Evolutionary conservation across 2,888 invertebrate species (phyloP).

Genomic region (Phortica okadai): DNA sequence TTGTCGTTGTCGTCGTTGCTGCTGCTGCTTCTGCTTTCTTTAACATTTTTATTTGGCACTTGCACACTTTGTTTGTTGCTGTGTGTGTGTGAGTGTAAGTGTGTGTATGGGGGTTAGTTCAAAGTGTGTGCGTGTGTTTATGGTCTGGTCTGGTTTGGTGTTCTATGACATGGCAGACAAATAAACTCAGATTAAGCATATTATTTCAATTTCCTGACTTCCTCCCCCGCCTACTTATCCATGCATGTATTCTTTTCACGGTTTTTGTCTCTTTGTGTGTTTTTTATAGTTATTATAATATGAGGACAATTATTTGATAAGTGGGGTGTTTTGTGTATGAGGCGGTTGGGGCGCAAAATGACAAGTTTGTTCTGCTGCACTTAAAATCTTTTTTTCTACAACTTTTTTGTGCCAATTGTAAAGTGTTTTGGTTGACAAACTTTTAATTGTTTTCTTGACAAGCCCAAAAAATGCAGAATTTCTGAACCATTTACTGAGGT

Average conservation of each 20-base stretch:
- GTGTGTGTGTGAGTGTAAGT: constrained; percentile 43
- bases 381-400: neutral
- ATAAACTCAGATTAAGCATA: constrained; percentile 50
- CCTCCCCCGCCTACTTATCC: neutral
- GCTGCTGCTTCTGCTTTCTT: constrained; percentile 44
- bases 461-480: constrained; percentile 55
- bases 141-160: neutral
- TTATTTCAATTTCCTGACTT: constrained; percentile 60
- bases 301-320: constrained; percentile 71
- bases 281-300: constrained; percentile 57
- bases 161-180: constrained; percentile 13
- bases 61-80: constrained; percentile 35
- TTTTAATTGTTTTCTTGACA: constrained; percentile 63
- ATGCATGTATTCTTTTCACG: neutral
- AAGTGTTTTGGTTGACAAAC: constrained; percentile 57
- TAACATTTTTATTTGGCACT: constrained; percentile 68
- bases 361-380: constrained; percentile 4
- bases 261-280: constrained; percentile 32
- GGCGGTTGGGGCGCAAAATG: constrained; percentile 27
- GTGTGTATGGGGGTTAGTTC: neutral
- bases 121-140: neutral
- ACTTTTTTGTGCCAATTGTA: constrained; percentile 16
- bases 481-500: constrained; percentile 31
- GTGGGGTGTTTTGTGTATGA: constrained; percentile 52
- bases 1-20: constrained; percentile 3